These are phyloP conservation scores for Mayetiola destructor DNA, from an alignment of 2,888 invertebrate genomes.

Conservation along the genomic window DNA sequence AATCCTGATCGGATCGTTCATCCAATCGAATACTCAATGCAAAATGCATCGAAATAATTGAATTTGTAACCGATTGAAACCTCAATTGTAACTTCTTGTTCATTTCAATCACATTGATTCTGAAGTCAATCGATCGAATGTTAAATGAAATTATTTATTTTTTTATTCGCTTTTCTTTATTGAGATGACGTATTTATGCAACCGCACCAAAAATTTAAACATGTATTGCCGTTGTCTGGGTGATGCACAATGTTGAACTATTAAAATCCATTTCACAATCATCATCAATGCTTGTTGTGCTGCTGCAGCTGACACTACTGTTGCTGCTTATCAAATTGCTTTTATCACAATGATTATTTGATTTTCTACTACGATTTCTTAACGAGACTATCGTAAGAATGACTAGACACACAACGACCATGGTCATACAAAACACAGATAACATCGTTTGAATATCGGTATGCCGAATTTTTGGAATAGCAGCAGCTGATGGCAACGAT, in stretches of 20 bases:
- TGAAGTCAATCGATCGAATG: too few relatives aligned
- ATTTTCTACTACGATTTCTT: not conserved
- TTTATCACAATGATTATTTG: slow-evolving; percentile 12
- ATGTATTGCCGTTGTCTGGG: not conserved
- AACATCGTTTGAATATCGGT: not conserved
- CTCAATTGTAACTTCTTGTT: too few relatives aligned
- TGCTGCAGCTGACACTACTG: slow-evolving; percentile 1
- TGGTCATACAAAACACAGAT: not conserved
- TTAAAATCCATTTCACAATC: slow-evolving; percentile 13
- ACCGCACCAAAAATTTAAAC: too few relatives aligned
- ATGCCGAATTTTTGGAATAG: slow-evolving; percentile 1
- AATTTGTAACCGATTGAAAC: too few relatives aligned
- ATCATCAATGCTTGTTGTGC: slow-evolving; percentile 6
- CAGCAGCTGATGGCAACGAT: not conserved
- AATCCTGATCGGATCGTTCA: too few relatives aligned
- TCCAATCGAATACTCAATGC: too few relatives aligned
- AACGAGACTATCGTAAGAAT: slow-evolving; percentile 4
- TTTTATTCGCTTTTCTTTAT: too few relatives aligned
- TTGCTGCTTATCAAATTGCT: slow-evolving; percentile 11
- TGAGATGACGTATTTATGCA: too few relatives aligned
- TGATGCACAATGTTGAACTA: not conserved
- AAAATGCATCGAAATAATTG: too few relatives aligned
- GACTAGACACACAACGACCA: slow-evolving; percentile 3
- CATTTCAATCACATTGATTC: too few relatives aligned
- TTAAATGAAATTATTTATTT: too few relatives aligned